Conservation (phyloP, 2,797 vertebrate genomes). For the Bradypodion ventrale region DNA sequence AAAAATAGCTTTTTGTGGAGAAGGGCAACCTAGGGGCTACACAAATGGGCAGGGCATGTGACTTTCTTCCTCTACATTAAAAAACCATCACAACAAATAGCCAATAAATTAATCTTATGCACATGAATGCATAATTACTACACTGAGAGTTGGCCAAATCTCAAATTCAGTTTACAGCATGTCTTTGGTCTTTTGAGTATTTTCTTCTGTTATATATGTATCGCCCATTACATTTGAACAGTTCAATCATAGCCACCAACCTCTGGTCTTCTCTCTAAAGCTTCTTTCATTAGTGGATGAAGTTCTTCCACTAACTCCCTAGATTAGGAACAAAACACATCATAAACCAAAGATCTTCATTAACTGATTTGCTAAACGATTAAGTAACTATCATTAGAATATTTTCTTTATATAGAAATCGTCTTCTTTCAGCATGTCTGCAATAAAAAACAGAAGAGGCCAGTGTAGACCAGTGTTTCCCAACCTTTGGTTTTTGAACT, state of each 20-base stretch:
- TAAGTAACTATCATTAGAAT: not conserved
- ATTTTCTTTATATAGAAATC: not conserved
- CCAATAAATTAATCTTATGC: conserved; percentile 29
- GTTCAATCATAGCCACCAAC: conserved; percentile 74
- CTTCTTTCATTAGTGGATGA: conserved; percentile 97
- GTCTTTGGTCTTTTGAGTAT: not conserved
- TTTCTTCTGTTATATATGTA: conserved; percentile 13
- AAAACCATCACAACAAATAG: too few species aligned
- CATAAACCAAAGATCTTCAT: conserved; percentile 15
- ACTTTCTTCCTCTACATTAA: too few species aligned
- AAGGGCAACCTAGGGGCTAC: too few species aligned
- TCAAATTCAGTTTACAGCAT: conserved; percentile 7
- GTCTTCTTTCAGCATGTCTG: not conserved
- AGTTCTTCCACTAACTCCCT: conserved; percentile 97
- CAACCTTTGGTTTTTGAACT: too few species aligned
- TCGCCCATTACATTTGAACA: conserved; percentile 16
- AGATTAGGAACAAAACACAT: conserved; percentile 4
- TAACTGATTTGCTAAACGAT: not conserved
- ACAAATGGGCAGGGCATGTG: too few species aligned
- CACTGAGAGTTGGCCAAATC: not conserved
- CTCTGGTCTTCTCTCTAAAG: conserved; percentile 96
- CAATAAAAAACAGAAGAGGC: not conserved
- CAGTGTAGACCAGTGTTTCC: not conserved
- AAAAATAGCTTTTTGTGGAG: too few species aligned
- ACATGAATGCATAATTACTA: not conserved